Evolutionary conservation across 2,113 vertebrate species (phyloP).

Genomic region (Sprattus sprattus): DNA sequence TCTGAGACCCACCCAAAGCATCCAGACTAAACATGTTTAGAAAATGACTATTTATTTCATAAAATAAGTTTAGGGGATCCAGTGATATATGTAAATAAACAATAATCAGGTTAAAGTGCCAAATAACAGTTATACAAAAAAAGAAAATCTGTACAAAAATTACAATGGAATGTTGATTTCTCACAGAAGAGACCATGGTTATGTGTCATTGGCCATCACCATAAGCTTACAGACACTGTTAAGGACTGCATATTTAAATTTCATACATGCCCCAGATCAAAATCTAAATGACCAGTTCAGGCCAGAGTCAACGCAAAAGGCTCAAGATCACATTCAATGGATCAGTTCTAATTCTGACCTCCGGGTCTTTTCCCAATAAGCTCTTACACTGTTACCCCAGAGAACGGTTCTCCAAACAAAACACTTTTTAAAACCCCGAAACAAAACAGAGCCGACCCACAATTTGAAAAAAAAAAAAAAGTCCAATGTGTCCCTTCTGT

Average conservation of each 20-base stretch:
- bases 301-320: background rate
- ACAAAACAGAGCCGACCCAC: background rate
- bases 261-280: background rate
- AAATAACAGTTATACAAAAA: constrained; percentile 82
- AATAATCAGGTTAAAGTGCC: constrained; percentile 99
- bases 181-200: constrained; percentile 32
- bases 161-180: constrained; percentile 76
- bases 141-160: constrained; percentile 79
- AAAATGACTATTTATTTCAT: constrained; percentile 93
- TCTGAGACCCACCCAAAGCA: background rate
- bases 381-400: background rate
- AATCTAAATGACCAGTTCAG: background rate
- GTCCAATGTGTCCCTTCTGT: constrained; percentile 17
- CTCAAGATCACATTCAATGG: constrained; percentile 47
- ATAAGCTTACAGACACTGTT: constrained; percentile 30
- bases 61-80: constrained; percentile 89
- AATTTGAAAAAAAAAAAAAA: background rate
- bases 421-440: background rate
- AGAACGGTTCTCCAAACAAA: constrained; percentile 4
- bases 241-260: constrained; percentile 2
- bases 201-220: background rate
- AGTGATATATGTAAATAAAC: constrained; percentile 98
- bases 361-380: constrained; percentile 35
- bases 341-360: constrained; percentile 20
- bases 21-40: constrained; percentile 77